These are phyloP conservation scores for Lamellibrachia columna DNA, from an alignment of 2,888 invertebrate genomes.

Conservation along the genomic window DNA sequence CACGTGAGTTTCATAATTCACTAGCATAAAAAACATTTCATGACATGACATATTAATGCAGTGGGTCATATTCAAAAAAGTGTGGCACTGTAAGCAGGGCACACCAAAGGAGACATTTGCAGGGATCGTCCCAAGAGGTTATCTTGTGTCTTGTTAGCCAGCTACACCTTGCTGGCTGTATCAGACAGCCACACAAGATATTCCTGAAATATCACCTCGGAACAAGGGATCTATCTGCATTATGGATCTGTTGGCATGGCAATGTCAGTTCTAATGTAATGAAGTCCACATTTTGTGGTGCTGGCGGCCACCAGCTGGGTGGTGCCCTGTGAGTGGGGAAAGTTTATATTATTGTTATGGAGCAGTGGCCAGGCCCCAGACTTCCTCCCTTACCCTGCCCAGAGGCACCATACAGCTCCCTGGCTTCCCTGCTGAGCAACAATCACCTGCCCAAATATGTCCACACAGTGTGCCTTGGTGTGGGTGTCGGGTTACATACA, in stretches of 20 bases:
- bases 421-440: background rate
- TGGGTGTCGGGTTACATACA: background rate
- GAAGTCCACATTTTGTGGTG: background rate
- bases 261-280: constrained; percentile 1
- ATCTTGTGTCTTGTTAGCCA: background rate
- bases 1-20: background rate
- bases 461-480: background rate
- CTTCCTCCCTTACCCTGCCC: background rate
- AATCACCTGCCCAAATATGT: constrained; percentile 16
- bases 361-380: background rate
- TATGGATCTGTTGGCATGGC: background rate
- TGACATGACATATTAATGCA: background rate
- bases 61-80: background rate
- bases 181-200: background rate
- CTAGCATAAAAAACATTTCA: background rate
- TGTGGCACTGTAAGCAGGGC: background rate
- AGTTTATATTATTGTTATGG: constrained; percentile 16
- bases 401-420: background rate
- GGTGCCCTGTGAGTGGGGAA: background rate
- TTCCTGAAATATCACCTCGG: constrained; percentile 8
- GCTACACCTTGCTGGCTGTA: background rate
- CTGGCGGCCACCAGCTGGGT: background rate
- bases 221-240: constrained; percentile 12
- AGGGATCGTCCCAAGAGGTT: background rate
- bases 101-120: background rate